Evolutionary conservation across 2,797 vertebrate genomes (phyloP).

Genomic region (Natrix natrix): DNA sequence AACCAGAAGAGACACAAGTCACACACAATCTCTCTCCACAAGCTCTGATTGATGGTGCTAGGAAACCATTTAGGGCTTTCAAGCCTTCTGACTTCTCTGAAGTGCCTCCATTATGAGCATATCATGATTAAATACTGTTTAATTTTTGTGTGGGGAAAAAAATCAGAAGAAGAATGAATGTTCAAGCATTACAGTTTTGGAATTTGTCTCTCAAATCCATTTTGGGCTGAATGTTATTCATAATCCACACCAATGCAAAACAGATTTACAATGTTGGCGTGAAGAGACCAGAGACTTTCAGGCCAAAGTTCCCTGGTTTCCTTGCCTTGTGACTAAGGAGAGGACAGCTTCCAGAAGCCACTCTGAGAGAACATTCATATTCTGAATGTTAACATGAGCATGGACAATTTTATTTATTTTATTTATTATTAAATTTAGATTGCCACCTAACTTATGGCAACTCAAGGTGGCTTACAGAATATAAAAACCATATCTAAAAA

Average conservation of each 20-base stretch:
- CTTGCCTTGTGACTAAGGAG: background rate
- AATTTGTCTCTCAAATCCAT: background rate
- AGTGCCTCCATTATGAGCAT: background rate
- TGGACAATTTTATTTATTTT: background rate
- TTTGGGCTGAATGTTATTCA: background rate
- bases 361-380: background rate
- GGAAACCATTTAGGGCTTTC: background rate
- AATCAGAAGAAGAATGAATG: background rate
- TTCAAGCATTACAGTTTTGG: background rate
- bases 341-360: background rate
- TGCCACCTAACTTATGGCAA: no score
- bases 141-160: background rate
- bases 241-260: background rate
- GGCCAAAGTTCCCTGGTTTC: background rate
- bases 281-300: background rate
- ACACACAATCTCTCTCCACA: background rate
- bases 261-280: background rate
- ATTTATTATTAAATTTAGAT: no score
- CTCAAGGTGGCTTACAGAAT: no score
- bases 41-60: background rate
- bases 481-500: no score
- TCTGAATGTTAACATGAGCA: background rate
- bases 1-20: background rate
- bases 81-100: background rate
- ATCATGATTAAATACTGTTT: background rate